Evolutionary conservation across 2,113 vertebrate genomes (phyloP).

Genomic region (Petaurus breviceps): DNA sequence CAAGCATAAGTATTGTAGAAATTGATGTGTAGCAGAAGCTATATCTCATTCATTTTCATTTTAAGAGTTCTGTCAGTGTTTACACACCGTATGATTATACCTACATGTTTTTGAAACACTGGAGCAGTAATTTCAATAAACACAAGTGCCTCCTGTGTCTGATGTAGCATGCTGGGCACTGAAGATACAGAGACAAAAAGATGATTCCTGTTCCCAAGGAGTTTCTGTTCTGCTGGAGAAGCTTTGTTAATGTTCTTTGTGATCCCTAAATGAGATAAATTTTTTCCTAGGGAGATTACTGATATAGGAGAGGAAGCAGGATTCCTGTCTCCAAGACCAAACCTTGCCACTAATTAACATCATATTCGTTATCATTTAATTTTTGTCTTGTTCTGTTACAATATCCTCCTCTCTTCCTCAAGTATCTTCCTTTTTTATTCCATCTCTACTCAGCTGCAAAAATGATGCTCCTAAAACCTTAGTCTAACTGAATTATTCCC

Average conservation of each 20-base stretch:
- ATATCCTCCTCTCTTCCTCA: background rate
- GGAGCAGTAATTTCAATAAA: background rate
- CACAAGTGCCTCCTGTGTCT: background rate
- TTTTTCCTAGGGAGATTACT: background rate
- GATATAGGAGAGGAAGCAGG: background rate
- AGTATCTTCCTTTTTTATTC: background rate
- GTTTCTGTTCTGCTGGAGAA: background rate
- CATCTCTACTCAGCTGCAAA: background rate
- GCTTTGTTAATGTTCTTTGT: background rate
- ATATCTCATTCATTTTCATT: slow-evolving; percentile 21
- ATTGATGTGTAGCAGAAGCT: background rate
- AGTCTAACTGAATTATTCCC: background rate
- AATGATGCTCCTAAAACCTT: background rate
- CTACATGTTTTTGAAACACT: background rate
- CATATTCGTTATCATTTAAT: background rate
- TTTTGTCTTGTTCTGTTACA: background rate
- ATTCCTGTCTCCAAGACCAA: background rate
- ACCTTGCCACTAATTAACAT: background rate
- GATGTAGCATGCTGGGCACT: background rate
- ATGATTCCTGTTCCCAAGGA: background rate
- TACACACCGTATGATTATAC: too few relatives aligned
- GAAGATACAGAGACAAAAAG: background rate
- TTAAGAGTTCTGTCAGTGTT: background rate
- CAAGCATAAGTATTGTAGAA: background rate
- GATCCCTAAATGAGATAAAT: background rate